These are phyloP conservation scores for Noctua fimbriata DNA, from an alignment of 2,888 invertebrate genomes.

Conservation along the genomic window DNA sequence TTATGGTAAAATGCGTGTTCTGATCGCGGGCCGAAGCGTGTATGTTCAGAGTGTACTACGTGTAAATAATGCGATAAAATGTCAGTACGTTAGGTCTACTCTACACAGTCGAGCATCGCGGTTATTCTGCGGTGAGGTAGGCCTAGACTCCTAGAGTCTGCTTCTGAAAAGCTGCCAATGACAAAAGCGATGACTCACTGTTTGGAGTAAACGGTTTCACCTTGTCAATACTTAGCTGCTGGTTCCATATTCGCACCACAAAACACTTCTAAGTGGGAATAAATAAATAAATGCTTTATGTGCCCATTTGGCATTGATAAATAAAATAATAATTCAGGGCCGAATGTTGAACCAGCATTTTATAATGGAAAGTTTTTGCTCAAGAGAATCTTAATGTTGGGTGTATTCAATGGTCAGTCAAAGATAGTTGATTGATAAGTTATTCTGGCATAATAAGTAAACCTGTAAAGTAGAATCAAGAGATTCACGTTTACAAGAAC, in stretches of 20 bases:
- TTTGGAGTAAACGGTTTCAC: slow-evolving; percentile 20
- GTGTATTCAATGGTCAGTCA: slow-evolving; percentile 30
- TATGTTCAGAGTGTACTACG: slow-evolving; percentile 67
- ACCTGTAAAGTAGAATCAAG: slow-evolving; percentile 32
- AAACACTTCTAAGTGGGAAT: neutral
- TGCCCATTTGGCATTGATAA: slow-evolving; percentile 5
- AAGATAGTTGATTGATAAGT: slow-evolving; percentile 26
- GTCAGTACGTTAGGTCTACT: slow-evolving; percentile 47
- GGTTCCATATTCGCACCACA: slow-evolving; percentile 1
- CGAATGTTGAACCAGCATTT: neutral
- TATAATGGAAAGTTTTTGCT: slow-evolving; percentile 34
- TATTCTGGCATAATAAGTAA: slow-evolving; percentile 40
- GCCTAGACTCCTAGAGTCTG: neutral
- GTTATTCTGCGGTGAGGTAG: neutral
- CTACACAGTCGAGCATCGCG: slow-evolving; percentile 15
- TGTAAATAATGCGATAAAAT: slow-evolving; percentile 72
- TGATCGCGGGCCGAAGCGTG: slow-evolving; percentile 80
- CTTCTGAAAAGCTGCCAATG: slow-evolving; percentile 15
- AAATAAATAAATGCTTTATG: neutral
- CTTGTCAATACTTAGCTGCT: neutral
- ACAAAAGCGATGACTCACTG: slow-evolving; percentile 16
- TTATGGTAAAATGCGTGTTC: slow-evolving; percentile 75
- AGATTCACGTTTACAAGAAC: slow-evolving; percentile 30
- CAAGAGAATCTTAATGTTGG: slow-evolving; percentile 28
- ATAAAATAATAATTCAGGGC: neutral